Percentiles rank a stretch among this genome's conserved stretches.
These are phyloP conservation scores for Perizoma flavofasciatum DNA, from an alignment of 2,888 invertebrate genomes.

Conservation along the genomic window DNA sequence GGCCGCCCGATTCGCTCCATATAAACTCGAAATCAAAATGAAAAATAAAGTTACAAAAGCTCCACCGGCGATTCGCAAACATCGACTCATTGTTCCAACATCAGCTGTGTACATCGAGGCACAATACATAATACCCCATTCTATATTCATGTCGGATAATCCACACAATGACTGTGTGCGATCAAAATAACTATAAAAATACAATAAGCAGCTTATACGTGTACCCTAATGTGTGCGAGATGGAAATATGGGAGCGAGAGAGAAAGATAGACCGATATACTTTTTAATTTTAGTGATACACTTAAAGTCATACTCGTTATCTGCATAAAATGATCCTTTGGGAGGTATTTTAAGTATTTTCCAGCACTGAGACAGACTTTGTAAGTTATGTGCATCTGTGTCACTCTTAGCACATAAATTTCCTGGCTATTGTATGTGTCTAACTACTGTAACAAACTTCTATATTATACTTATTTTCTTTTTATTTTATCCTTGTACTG, in stretches of 20 bases:
- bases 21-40: conserved; percentile 7
- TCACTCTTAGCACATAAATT: too few species aligned
- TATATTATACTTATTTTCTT: too few species aligned
- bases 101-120: conserved; percentile 76
- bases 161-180: conserved; percentile 51
- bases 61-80: conserved; percentile 71
- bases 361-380: too few species aligned
- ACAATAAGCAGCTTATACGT: conserved; percentile 81
- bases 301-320: too few species aligned
- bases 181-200: conserved; percentile 84
- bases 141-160: conserved; percentile 75
- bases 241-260: conserved; percentile 35
- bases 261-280: not conserved
- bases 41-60: conserved; percentile 62
- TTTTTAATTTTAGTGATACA: too few species aligned
- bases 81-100: conserved; percentile 64
- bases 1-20: not conserved
- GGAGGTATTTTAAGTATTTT: too few species aligned
- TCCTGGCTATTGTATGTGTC: too few species aligned
- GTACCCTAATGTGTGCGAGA: conserved; percentile 69
- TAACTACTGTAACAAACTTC: too few species aligned
- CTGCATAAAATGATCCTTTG: too few species aligned
- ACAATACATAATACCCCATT: conserved; percentile 72
- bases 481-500: too few species aligned
- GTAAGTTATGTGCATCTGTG: too few species aligned